Conservation (phyloP, 1,140 invertebrate species). For the Delia radicum region DNA sequence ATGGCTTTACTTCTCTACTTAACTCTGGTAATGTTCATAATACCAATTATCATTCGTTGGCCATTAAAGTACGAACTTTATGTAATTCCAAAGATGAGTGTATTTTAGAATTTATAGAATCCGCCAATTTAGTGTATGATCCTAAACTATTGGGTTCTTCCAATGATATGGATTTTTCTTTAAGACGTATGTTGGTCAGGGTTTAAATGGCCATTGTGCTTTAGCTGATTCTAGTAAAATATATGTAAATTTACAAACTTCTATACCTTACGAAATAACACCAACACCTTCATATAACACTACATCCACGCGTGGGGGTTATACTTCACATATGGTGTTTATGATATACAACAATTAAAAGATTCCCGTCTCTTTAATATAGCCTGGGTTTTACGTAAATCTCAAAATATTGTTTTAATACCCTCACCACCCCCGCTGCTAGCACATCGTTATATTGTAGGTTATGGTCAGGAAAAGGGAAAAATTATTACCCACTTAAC, state of each 20-base stretch:
- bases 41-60: constrained; percentile 90
- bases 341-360: constrained; percentile 61
- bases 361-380: constrained; percentile 68
- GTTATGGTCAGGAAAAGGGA: constrained; percentile 84
- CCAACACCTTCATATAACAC: constrained; percentile 62
- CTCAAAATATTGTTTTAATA: constrained; percentile 57
- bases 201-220: constrained; percentile 75
- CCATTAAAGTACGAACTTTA: constrained; percentile 79
- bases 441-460: constrained; percentile 80
- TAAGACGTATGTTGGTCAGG: constrained; percentile 81
- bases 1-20: constrained; percentile 83
- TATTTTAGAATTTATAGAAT: constrained; percentile 77
- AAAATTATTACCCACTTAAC: constrained; percentile 79
- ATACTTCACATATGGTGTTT: constrained; percentile 67
- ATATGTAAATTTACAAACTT: constrained; percentile 67
- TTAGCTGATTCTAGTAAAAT: constrained; percentile 75
- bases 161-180: constrained; percentile 85
- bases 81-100: constrained; percentile 66
- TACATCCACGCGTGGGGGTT: constrained; percentile 67
- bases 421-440: constrained; percentile 69
- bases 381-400: constrained; percentile 55
- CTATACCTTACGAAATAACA: constrained; percentile 52
- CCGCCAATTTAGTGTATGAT: constrained; percentile 85
- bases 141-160: constrained; percentile 63
- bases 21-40: constrained; percentile 90